phyloP scores from a whole-genome alignment of 1,140 invertebrate species.

The Coenobita brevimanus region DNA sequence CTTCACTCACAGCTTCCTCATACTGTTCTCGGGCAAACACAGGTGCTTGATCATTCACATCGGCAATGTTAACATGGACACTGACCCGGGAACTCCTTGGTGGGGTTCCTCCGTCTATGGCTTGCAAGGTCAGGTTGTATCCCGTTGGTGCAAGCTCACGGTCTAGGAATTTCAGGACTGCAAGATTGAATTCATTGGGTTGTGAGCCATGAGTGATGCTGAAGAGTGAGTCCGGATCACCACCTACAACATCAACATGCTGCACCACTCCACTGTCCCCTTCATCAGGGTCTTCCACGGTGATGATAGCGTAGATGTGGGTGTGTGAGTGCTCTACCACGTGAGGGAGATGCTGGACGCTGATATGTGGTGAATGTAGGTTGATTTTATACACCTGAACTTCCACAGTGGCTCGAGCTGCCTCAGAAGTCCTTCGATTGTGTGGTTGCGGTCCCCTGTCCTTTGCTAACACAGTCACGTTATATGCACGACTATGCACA shows the following conservation, averaged over 20 bases:
- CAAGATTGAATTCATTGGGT: slow-evolving; percentile 75
- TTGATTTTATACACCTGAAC: slow-evolving; percentile 66
- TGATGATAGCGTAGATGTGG: slow-evolving; percentile 92
- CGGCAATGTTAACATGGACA: slow-evolving; percentile 83
- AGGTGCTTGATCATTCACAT: slow-evolving; percentile 89
- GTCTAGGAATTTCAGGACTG: slow-evolving; percentile 84
- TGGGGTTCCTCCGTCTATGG: slow-evolving; percentile 87
- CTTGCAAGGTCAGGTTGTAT: slow-evolving; percentile 90
- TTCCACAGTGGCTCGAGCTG: slow-evolving; percentile 49
- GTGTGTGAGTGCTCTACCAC: slow-evolving; percentile 88
- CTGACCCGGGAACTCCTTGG: slow-evolving; percentile 82
- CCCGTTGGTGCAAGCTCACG: slow-evolving; percentile 83
- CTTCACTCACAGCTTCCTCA: slow-evolving; percentile 90
- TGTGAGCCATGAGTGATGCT: slow-evolving; percentile 77
- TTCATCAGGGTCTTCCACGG: slow-evolving; percentile 87
- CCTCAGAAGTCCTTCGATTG: neutral
- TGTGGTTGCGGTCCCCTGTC: slow-evolving; percentile 53
- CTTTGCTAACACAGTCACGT: slow-evolving; percentile 46
- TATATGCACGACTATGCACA: slow-evolving; percentile 75
- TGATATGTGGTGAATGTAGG: slow-evolving; percentile 61
- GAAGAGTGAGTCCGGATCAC: slow-evolving; percentile 91
- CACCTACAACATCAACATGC: slow-evolving; percentile 88
- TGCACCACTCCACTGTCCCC: slow-evolving; percentile 89
- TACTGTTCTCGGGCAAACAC: slow-evolving; percentile 92
- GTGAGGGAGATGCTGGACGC: slow-evolving; percentile 81